Evolutionary conservation across 2,797 vertebrate species (phyloP), one percentile per base, ranked within the genome.

Genomic region (Neopelma chrysocephalum): DNA sequence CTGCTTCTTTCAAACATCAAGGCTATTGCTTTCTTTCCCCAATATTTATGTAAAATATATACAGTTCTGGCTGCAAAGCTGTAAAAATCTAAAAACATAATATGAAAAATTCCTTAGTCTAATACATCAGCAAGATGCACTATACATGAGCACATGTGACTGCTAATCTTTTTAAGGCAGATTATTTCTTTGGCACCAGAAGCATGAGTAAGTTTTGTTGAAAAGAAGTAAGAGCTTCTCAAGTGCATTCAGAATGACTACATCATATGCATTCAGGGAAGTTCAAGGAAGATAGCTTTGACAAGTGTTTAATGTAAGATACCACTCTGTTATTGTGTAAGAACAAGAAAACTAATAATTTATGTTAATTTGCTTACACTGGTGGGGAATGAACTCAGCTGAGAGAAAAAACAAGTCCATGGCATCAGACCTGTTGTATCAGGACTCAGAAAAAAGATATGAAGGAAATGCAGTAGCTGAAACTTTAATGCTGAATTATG

Each of bases 21-120:
- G 47, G 27, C 83, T 97, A 95, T 94, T 95, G 45, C 69, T 95
- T 97, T 94, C 40, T 92, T 94, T 92, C 61, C 53, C n/a, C 21
- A 82, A 77, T 97, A 97, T 96, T 94, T 97, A 95, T 97, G 95
- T 90, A 96, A 97, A 96, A 96, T 92, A 87, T 71, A 77, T 92
- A 78, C 45, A 96, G 36, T 84, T 62, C 23, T 94, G 62, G 60
- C 54, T 90, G 57, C 57, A 95, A 93, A 94, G 62, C 45, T 91
- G 42, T 97, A 96, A 97, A 97, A 96, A 90, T 82, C 81, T 96
- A 94, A 97, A 96, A 97, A 96, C 25, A 82, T 89, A 90, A 94
- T 86, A 96, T 89, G 95, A 97, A 97, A 61, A 65, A 81, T 91
- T 86, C n/a, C n/a, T 38, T 61, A 94, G 62, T 78, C 61, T 89